Evolutionary conservation across 2,113 vertebrate species (phyloP), one percentile per base, ranked within the genome.

Genomic region (Pseudonaja textilis): DNA sequence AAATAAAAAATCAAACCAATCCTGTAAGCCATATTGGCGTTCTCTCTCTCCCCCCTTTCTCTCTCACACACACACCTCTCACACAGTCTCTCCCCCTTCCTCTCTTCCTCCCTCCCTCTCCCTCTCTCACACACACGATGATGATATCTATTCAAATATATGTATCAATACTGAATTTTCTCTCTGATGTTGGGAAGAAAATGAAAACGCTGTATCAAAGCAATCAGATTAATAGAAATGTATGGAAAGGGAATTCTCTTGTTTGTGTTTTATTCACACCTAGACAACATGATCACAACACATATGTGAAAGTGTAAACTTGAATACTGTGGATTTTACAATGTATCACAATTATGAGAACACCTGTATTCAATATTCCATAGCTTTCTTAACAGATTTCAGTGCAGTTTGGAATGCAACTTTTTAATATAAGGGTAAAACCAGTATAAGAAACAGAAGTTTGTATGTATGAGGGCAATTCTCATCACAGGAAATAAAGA

Each of bases 231-330:
- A 93, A 90, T 54, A 90, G 61, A 93, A 90, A 90, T 87, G 86
- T 93, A 90, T 85, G 81, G 56, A 90, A 93, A 85, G 56, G 47
- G 56, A 90, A 52, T 86, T 93, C 74, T 90, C 20, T 55, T 93
- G 88, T 93, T 93, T 93, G 45, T 89, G 34, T 93, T 93, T 93
- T 90, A 93, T 90, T 90, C 92, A 87, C 92, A 90, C 92, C 92
- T 93, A 90, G 45, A 64, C 55, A 90, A 90, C 88, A 93, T 64
- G 56, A 86, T 90, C 88, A 90, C 88, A 87, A 90, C 55, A 93
- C 45, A 90, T 90, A 93, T 86, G 92, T 85, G 45, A 89, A 93
- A 93, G 92, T 93, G 92, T 90, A 90, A 93, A 90, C 88, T 86
- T 45, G 26, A 95, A 95, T 10, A 69, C 12, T 34, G 26, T 29